A percentile compares a stretch with the other conserved stretches of the same genome.
phyloP scores from a whole-genome alignment of 1,140 invertebrate genomes.

The Zaprionus davidi region DNA sequence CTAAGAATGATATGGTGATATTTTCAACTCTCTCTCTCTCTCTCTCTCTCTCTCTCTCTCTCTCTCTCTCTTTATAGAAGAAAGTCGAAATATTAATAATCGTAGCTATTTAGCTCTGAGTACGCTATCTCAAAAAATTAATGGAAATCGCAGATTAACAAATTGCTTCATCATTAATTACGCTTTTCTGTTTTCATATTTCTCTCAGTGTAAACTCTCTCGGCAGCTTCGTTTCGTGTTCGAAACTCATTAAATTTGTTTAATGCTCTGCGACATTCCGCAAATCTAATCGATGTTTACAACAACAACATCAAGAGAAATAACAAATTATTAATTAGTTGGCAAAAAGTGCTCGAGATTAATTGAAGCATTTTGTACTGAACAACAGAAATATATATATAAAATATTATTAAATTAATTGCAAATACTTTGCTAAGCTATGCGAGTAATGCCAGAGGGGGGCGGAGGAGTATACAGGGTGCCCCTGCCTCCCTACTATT shows the following conservation, averaged over 20 bases:
- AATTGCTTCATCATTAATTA: background rate
- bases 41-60: background rate
- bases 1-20: background rate
- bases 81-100: background rate
- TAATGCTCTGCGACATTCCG: constrained; percentile 3
- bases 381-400: constrained; percentile 21
- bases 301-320: background rate
- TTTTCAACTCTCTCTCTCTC: background rate
- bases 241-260: constrained; percentile 46
- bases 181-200: constrained; percentile 7
- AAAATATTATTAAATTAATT: constrained; percentile 26
- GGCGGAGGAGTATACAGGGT: too few species aligned
- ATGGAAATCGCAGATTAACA: background rate
- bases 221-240: constrained; percentile 25
- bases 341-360: constrained; percentile 29
- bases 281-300: constrained; percentile 1
- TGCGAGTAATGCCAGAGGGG: background rate
- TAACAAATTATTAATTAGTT: constrained; percentile 51
- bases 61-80: background rate
- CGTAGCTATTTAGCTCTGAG: too few species aligned
- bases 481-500: too few species aligned
- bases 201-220: constrained; percentile 3
- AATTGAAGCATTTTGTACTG: constrained; percentile 45
- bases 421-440: constrained; percentile 31
- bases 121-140: background rate